phyloP scores from a whole-genome alignment of 2,888 invertebrate species.

The Dicyrtomina minuta region DNA sequence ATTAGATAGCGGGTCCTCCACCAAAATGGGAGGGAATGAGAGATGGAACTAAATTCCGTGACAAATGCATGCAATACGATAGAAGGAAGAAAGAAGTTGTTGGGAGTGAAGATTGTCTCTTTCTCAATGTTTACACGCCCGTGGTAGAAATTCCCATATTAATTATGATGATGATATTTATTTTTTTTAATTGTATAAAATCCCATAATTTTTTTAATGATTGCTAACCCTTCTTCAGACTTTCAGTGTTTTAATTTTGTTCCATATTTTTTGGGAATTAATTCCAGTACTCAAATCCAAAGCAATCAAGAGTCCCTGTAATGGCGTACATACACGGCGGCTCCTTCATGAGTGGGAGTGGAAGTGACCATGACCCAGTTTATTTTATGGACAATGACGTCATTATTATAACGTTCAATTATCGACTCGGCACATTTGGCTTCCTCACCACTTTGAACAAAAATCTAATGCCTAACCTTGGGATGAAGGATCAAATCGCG shows the following conservation, averaged over 20 bases:
- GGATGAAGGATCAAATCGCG: constrained; percentile 32
- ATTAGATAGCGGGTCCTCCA: constrained; percentile 32
- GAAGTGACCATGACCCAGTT: constrained; percentile 32
- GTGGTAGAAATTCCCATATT: constrained; percentile 28
- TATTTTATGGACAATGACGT: constrained; percentile 43
- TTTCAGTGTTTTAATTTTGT: too few species aligned
- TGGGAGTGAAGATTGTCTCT: constrained; percentile 44
- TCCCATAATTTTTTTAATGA: not conserved
- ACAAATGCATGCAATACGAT: constrained; percentile 40
- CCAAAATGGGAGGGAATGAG: constrained; percentile 39
- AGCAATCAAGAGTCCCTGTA: constrained; percentile 31
- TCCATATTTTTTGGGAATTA: too few species aligned
- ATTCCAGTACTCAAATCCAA: constrained; percentile 27
- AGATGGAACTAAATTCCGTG: constrained; percentile 40
- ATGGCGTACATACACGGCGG: constrained; percentile 46
- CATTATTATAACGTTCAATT: constrained; percentile 41
- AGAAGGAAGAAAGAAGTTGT: constrained; percentile 29
- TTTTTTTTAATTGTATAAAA: not conserved
- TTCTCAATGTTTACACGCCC: constrained; percentile 42
- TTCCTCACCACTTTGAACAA: constrained; percentile 39
- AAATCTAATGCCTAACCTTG: constrained; percentile 37
- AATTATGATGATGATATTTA: not conserved
- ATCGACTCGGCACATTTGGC: constrained; percentile 34
- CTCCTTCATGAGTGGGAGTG: constrained; percentile 39
- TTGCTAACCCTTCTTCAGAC: not conserved